Percentiles rank a stretch among this genome's conserved stretches.
phyloP scores from a whole-genome alignment of 2,888 invertebrate species.

The Eilema depressum region DNA sequence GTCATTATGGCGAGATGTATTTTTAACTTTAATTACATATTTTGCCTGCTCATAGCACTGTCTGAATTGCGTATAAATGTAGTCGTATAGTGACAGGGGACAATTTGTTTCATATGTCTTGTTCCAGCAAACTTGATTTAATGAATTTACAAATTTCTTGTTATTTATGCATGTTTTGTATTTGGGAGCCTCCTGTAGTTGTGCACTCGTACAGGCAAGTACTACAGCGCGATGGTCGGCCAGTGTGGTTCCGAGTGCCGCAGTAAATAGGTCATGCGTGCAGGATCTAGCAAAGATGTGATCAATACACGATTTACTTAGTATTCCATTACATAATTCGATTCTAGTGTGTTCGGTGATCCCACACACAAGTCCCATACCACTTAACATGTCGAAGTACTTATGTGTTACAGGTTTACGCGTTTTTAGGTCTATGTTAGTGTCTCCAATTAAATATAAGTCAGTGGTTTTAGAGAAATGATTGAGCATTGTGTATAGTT shows the following conservation, averaged over 20 bases:
- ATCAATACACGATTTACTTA: slow-evolving; percentile 10
- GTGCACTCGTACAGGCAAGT: not conserved
- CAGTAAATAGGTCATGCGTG: slow-evolving; percentile 8
- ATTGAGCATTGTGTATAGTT: not conserved
- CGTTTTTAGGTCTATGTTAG: not conserved
- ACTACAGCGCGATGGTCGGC: slow-evolving; percentile 1
- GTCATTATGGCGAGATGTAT: not conserved
- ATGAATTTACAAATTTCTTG: not conserved
- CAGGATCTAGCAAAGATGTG: not conserved
- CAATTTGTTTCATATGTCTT: not conserved
- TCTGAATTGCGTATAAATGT: not conserved
- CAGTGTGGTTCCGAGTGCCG: slow-evolving; percentile 6
- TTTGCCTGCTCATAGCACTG: not conserved
- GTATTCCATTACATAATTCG: not conserved
- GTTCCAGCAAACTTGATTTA: not conserved
- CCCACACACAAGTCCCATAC: slow-evolving; percentile 3
- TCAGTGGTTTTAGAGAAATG: not conserved
- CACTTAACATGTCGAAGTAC: not conserved
- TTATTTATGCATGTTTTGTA: slow-evolving; percentile 4
- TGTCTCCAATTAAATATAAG: slow-evolving; percentile 6
- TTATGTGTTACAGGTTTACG: slow-evolving; percentile 10
- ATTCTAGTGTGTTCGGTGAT: slow-evolving; percentile 13
- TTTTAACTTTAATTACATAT: not conserved
- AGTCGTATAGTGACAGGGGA: not conserved
- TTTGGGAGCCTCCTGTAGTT: not conserved